Base-by-base conservation (phyloP, 1,140 invertebrate species). In the Cotesia glomerata region DNA sequence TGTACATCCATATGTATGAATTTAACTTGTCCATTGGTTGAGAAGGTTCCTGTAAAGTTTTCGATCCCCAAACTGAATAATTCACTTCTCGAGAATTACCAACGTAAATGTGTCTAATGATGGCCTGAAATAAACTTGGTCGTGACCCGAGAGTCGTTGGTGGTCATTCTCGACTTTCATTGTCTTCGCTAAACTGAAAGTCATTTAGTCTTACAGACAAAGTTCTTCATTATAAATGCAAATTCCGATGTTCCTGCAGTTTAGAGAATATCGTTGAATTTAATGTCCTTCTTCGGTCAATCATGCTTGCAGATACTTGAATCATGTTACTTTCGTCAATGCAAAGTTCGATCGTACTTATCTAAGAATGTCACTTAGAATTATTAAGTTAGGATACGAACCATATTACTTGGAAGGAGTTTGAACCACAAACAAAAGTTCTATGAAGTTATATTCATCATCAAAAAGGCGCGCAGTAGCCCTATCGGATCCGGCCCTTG, bases 31-130 rank as follows among this genome's bases (percentile, higher is more conserved):
- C 34, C 58, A 54, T 74, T 72, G 73, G 54, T 54, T 54, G 52
- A 34, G 39, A 36, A 59, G 36, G 36, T 71, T 76, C n/a, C 61
- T 69, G 9, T 56, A 49, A 73, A 76, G 74, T 74, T 76, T 76
- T 73, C 70, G 45, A 52, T 35, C 56, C 26, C 26, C 51, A 36
- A 59, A 71, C 13, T 34, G 49, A 52, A 69, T 52, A 45, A 45
- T 45, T 54, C 61, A 26, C 52, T 66, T 52, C 66, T 71, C 35
- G 61, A 63, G 69, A 77, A 79, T 79, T 77, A 79, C 77, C 77
- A 78, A 75, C 75, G 72, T 77, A 78, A 72, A 79, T 77, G 65
- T 16, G 61, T 45, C 59, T 74, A 74, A 76, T 76, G 61, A 45
- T 45, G 64, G 64, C 49, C 39, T 66, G 54, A 32, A 71, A 76